Evolutionary conservation across 2,113 vertebrate species (phyloP), one percentile per base, ranked within the genome.

Genomic region (Larimichthys crocea): DNA sequence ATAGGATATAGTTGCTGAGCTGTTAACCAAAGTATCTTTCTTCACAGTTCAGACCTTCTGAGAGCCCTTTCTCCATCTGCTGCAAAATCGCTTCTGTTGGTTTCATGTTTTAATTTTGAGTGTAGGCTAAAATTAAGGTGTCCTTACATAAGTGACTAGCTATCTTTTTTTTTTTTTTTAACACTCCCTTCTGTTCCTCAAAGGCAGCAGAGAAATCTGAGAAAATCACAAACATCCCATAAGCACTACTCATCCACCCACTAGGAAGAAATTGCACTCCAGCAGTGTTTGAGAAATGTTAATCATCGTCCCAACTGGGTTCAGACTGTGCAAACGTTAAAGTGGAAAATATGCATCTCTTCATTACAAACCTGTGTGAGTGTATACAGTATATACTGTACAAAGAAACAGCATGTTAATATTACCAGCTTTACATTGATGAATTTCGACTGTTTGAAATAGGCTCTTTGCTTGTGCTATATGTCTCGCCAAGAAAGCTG

Each of bases 141-240:
- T 12, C 50, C 31, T 59, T n/a, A 35, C 62, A 22, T 65, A 70
- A 69, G 29, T 20, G 8, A 59, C 16, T n/a, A 5, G n/a, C 53
- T 8, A 26, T 55, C 50, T 10, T 9, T 22, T 10, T 42, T 55
- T 56, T 7, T 9, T 10, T 42, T 60, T 56, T 7, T 6, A 53
- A 48, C 17, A 24, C 0, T 62, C 20, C 24, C 24, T 62, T 66
- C 42, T 79, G 52, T 62, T 85, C 75, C 55, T 74, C 61, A 50
- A 40, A 76, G 59, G 69, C 57, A 50, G 17, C 46, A 53, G 76
- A 46, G 64, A 67, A 71, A 74, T 62, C 57, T 61, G 17, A 76
- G 44, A 80, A 77, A 79, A 71, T 82, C 62, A 49, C 67, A 74
- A 64, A 79, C 75, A 68, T 79, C 70, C 71, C 31, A 56, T 73